Conservation (phyloP, 2,797 vertebrate genomes). For the Zalophus californianus region DNA sequence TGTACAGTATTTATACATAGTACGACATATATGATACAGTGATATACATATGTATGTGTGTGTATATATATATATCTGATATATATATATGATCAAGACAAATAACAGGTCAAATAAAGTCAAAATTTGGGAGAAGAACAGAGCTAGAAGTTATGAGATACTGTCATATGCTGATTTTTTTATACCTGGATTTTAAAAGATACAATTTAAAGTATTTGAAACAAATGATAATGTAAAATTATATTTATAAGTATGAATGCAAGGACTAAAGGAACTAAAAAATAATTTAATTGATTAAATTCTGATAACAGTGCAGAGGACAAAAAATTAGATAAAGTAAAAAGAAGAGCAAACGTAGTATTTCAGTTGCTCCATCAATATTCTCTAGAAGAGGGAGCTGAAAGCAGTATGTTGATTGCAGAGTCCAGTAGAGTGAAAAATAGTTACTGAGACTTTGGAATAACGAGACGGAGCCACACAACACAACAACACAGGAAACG, state of each 20-base stretch:
- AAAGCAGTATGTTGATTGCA: not conserved
- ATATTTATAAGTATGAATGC: not conserved
- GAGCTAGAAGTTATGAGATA: not conserved
- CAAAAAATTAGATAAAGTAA: not conserved
- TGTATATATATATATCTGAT: not conserved
- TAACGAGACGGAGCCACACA: fast-evolving
- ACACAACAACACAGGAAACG: not conserved
- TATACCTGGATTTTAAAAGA: not conserved
- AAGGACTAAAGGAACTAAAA: not conserved
- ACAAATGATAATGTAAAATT: not conserved
- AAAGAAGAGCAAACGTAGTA: not conserved
- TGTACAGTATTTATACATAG: not conserved
- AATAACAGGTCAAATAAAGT: not conserved
- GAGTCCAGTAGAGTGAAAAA: not conserved
- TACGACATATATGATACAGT: not conserved
- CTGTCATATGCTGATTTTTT: not conserved
- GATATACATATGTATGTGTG: not conserved
- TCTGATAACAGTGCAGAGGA: not conserved
- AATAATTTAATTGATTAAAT: not conserved
- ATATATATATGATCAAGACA: not conserved
- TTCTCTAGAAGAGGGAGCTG: not conserved
- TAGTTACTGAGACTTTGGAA: not conserved
- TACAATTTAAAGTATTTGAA: not conserved
- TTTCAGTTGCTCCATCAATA: not conserved
- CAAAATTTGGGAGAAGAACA: not conserved